A percentile compares a stretch with the other conserved stretches of the same genome.
Evolutionary conservation across 2,888 invertebrate species (phyloP).

Genomic region (Drosophila setosimentum): DNA sequence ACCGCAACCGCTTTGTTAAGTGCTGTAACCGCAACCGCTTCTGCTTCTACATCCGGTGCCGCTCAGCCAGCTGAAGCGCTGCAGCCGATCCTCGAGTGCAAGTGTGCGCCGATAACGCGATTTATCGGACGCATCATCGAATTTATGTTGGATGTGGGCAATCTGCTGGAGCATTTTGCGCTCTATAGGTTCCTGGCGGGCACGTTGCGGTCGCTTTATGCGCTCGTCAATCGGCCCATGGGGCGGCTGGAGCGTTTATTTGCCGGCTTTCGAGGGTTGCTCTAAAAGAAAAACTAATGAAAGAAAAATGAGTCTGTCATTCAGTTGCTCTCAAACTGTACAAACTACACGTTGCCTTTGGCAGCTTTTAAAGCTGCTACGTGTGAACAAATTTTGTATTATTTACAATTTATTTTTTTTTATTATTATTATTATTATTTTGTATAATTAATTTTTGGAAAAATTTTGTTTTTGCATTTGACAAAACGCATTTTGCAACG

Average conservation of each 20-base stretch:
- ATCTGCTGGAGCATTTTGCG: conserved; percentile 82
- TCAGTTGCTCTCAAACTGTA: conserved; percentile 47
- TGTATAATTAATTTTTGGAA: conserved; percentile 56
- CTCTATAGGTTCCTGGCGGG: conserved; percentile 82
- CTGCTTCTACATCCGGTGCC: not conserved
- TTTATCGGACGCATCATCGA: conserved; percentile 84
- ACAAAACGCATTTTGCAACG: conserved; percentile 79
- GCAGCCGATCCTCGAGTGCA: conserved; percentile 72
- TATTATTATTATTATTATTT: conserved; percentile 58
- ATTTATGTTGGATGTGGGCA: conserved; percentile 82
- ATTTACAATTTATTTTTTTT: conserved; percentile 25
- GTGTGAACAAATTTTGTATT: conserved; percentile 39
- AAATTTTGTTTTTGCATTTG: conserved; percentile 80
- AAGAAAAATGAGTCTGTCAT: conserved; percentile 5
- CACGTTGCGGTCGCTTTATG: conserved; percentile 79
- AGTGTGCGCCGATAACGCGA: conserved; percentile 85
- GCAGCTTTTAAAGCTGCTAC: conserved; percentile 45
- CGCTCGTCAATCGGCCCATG: conserved; percentile 77
- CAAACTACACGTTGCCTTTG: conserved; percentile 24
- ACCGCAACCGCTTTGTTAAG: conserved; percentile 4
- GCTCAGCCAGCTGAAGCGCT: not conserved
- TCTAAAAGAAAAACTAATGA: conserved; percentile 17
- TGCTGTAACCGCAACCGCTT: not conserved
- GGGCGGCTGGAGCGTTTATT: conserved; percentile 72
- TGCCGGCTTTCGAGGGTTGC: conserved; percentile 68